Conservation (phyloP, 2,797 vertebrate genomes). For the Brotogeris chrysoptera region DNA sequence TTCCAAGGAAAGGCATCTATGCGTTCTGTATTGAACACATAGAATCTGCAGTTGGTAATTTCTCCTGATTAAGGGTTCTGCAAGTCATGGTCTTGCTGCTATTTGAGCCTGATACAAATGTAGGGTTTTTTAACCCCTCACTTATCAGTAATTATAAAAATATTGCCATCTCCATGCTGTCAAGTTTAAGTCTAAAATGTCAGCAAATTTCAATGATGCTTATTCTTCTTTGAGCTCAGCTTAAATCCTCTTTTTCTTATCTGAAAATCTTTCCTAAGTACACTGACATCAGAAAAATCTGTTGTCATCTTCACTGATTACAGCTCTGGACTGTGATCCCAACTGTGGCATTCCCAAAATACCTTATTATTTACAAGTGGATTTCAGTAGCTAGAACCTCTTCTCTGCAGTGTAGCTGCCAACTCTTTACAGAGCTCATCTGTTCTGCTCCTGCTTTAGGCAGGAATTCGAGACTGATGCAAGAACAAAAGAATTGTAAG, state of each 20-base stretch:
- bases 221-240: accelerated
- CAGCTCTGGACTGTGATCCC: neutral
- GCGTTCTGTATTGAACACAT: neutral
- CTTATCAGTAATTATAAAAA: neutral
- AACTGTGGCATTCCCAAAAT: neutral
- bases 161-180: neutral
- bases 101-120: neutral
- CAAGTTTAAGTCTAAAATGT: neutral
- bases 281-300: neutral
- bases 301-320: neutral
- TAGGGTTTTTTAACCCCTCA: accelerated
- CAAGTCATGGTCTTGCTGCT: neutral
- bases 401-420: neutral
- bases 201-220: neutral
- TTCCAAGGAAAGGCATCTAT: neutral
- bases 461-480: neutral
- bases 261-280: neutral
- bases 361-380: neutral
- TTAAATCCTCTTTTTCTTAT: neutral
- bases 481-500: neutral
- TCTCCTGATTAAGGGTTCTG: neutral
- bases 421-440: neutral
- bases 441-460: neutral
- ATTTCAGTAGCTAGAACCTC: neutral
- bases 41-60: neutral